Evolutionary conservation across 1,140 invertebrate species (phyloP), one percentile per base, ranked within the genome.

Genomic region (Nephila pilipes): DNA sequence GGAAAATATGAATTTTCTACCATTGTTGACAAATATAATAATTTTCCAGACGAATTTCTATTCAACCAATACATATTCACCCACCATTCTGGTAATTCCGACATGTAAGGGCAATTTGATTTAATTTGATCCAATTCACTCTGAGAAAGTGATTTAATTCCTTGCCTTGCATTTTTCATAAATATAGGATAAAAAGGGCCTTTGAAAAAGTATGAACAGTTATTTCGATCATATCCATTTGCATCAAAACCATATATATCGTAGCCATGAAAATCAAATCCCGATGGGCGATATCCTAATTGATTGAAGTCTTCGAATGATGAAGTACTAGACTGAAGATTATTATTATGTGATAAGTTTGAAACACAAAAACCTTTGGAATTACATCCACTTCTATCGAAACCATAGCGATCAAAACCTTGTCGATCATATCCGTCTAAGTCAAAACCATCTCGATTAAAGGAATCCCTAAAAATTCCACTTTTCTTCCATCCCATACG

Each of bases 401-500:
- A 90, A 12, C 93, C 93, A 93, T 90, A 93, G 4, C 93, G 55
- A 79, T 94, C 92, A 25, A 46, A 94, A 22, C 93, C 93, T 25
- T 85, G 46, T 3, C 60, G 46, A 54, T 94, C 93, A 87, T 65
- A 94, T 57, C 93, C 93, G 29, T 22, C n/a, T 0, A 16, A 22
- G 79, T 94, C 90, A n/a, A 93, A 94, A 14, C 91, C 91, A 87
- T 94, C 93, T 90, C 93, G 10, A 54, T 94, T 93, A 79, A 90
- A 94, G 14, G 87, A 83, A 93, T 94, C 75, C 85, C 65, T 92
- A 63, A 29, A 63, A 60, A 90, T 93, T 54, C 93, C 93, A 58
- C 80, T 32, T 60, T 57, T 60, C 25, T 36, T 85, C 90, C 90
- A 94, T 58, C 91, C 91, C 87, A 94, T 85, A 36, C 79, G 22